Conservation (phyloP, 2,888 invertebrate species). For the Imbricaverruca yamaguchii region DNA sequence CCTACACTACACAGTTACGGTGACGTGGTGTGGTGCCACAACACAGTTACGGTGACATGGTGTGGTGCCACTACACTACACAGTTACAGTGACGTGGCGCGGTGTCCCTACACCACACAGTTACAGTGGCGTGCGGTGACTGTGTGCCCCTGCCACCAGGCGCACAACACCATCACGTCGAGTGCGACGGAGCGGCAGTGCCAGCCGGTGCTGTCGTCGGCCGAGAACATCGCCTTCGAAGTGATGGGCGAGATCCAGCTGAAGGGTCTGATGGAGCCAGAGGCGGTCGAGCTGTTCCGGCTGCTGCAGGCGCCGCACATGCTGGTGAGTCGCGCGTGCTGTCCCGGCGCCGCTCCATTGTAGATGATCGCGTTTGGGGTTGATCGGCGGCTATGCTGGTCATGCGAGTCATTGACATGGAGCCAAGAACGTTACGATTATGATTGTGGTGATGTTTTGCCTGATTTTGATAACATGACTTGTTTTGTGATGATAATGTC, state of each 20-base stretch:
- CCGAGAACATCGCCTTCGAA: constrained; percentile 69
- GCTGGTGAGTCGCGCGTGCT: constrained; percentile 53
- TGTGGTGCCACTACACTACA: too few species aligned
- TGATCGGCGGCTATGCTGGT: not conserved
- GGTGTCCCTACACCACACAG: too few species aligned
- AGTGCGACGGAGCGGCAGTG: constrained; percentile 71
- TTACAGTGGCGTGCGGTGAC: constrained; percentile 45
- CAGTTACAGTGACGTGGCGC: too few species aligned
- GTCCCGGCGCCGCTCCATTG: not conserved
- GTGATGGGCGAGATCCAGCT: constrained; percentile 68
- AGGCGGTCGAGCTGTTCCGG: constrained; percentile 69
- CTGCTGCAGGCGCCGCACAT: constrained; percentile 77
- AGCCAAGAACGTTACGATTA: too few species aligned
- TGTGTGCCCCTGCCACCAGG: constrained; percentile 47
- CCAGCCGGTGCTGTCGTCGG: constrained; percentile 73
- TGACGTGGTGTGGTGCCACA: too few species aligned
- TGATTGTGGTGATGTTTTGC: too few species aligned
- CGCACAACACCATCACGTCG: constrained; percentile 25
- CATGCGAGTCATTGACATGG: too few species aligned
- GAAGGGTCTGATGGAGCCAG: constrained; percentile 57
- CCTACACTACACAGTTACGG: too few species aligned
- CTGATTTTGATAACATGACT: too few species aligned
- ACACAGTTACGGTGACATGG: too few species aligned
- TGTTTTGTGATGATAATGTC: too few species aligned
- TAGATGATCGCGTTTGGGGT: not conserved